Evolutionary conservation across 2,797 vertebrate species (phyloP).

Genomic region (Dipus sagitta): DNA sequence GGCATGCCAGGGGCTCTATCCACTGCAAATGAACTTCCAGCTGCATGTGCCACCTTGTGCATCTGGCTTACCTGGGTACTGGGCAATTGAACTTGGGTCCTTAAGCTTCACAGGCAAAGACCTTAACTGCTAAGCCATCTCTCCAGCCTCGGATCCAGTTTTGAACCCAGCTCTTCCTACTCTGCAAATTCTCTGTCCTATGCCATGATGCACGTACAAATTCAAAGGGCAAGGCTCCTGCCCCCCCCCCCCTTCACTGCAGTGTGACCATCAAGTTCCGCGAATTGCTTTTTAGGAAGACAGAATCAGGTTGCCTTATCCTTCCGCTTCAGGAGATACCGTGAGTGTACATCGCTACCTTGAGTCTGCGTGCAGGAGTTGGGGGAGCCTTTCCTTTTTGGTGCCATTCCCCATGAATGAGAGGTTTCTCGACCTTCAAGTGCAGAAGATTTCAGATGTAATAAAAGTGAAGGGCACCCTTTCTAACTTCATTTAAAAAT

Average conservation of each 20-base stretch:
- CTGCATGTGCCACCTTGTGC: no score
- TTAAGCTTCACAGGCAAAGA: no score
- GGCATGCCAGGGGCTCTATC: no score
- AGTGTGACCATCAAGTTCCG: neutral
- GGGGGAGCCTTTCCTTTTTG: neutral
- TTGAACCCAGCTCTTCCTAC: neutral
- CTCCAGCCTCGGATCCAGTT: no score
- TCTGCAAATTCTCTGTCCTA: neutral
- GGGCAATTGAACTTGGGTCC: no score
- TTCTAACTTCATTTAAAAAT: conserved; percentile 8
- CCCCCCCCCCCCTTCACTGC: neutral
- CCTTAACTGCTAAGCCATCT: no score
- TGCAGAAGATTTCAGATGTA: conserved; percentile 25
- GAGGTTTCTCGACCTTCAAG: neutral
- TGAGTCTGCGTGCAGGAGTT: neutral
- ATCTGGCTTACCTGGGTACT: no score
- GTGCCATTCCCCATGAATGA: neutral
- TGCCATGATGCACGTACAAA: neutral
- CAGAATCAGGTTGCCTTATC: neutral
- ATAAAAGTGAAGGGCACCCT: neutral
- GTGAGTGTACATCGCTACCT: neutral
- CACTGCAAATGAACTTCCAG: no score
- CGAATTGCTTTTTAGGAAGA: conserved; percentile 12
- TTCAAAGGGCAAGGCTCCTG: neutral
- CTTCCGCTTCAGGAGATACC: neutral